These are phyloP conservation scores for Liodrosophila aerea DNA, from an alignment of 2,888 invertebrate species.

Conservation along the genomic window DNA sequence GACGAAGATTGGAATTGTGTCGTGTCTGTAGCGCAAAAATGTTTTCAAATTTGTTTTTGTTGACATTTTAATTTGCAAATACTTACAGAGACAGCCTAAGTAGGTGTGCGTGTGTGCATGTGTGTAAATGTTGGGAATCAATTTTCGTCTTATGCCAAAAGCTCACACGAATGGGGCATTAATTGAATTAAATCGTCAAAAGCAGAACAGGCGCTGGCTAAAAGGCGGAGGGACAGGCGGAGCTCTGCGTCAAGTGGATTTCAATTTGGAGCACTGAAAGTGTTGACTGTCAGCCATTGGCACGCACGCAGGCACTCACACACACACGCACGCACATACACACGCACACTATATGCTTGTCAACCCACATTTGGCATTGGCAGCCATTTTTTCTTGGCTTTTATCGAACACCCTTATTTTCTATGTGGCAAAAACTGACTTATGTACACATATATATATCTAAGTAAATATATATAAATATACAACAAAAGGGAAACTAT, in stretches of 20 bases:
- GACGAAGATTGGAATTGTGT: conserved; percentile 40
- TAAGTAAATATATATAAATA: conserved; percentile 15
- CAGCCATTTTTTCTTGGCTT: conserved; percentile 71
- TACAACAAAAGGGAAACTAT: conserved; percentile 65
- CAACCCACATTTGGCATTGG: conserved; percentile 66
- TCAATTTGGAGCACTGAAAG: conserved; percentile 65
- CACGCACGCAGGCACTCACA: conserved; percentile 34
- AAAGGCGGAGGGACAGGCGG: conserved; percentile 17
- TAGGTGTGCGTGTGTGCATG: conserved; percentile 4
- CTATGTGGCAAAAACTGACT: conserved; percentile 39
- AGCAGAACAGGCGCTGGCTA: conserved; percentile 31
- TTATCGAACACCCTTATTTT: conserved; percentile 70
- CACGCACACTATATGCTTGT: conserved; percentile 18
- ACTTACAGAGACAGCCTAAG: conserved; percentile 43
- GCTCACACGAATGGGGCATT: conserved; percentile 58
- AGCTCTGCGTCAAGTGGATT: conserved; percentile 68
- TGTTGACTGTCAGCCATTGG: conserved; percentile 75
- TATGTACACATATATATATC: conserved; percentile 20
- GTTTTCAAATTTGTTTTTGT: conserved; percentile 79
- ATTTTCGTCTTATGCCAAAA: conserved; percentile 59
- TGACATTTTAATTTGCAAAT: conserved; percentile 81
- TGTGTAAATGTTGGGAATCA: conserved; percentile 44
- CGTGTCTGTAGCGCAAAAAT: conserved; percentile 51
- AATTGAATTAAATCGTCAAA: conserved; percentile 75
- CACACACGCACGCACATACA: conserved; percentile 9